Evolutionary conservation across 2,888 invertebrate species (phyloP).

Genomic region (Lycaena phlaeas): DNA sequence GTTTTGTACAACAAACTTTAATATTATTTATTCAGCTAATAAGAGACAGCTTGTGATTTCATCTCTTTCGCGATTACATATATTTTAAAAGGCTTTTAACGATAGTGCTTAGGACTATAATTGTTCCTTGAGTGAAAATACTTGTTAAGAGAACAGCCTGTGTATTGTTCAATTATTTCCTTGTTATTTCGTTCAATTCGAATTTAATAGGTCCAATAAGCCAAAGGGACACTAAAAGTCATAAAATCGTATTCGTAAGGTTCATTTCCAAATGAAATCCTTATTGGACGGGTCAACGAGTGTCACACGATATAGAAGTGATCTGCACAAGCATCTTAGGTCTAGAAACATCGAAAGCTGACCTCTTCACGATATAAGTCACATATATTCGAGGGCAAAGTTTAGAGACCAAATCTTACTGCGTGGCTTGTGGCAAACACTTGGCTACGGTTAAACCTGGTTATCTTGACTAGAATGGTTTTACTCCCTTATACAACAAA

Average conservation of each 20-base stretch:
- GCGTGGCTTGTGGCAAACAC: conserved; percentile 16
- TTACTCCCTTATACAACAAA: conserved; percentile 17
- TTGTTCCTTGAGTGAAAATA: not conserved
- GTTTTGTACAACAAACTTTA: conserved; percentile 33
- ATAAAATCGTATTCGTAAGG: conserved; percentile 14
- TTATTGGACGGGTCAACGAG: conserved; percentile 43
- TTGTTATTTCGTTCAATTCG: not conserved
- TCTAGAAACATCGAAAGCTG: conserved; percentile 43
- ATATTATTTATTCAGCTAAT: not conserved
- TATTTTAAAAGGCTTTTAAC: not conserved
- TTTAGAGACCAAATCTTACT: conserved; percentile 17
- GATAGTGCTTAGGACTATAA: not conserved
- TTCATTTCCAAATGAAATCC: conserved; percentile 23
- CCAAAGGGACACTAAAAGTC: conserved; percentile 6
- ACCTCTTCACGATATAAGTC: conserved; percentile 33
- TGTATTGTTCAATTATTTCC: not conserved
- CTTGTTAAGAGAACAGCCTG: not conserved
- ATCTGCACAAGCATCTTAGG: conserved; percentile 32
- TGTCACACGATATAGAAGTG: conserved; percentile 35
- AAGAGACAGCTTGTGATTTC: not conserved
- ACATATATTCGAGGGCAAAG: conserved; percentile 24
- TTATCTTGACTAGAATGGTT: conserved; percentile 22
- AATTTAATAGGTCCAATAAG: not conserved
- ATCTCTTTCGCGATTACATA: not conserved
- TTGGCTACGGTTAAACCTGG: conserved; percentile 21